Evolutionary conservation across 2,113 vertebrate species (phyloP), one percentile per base, ranked within the genome.

Genomic region (Chloroceryle aenea): DNA sequence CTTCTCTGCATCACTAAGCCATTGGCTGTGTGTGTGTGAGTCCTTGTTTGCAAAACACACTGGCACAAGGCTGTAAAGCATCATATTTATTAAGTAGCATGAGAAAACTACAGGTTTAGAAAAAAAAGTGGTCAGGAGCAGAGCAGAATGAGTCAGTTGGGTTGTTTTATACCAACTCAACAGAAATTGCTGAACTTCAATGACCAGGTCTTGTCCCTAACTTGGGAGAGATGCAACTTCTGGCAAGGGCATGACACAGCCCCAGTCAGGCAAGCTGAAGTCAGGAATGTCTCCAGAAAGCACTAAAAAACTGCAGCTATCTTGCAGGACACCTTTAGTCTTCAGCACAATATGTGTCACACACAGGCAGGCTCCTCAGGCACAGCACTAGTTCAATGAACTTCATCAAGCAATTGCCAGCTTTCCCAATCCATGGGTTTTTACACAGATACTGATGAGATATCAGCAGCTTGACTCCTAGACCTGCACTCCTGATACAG

Each of bases 11-110:
- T 14, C 69, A 11, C 26, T 12, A 34, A 82, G 25, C 29, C 19
- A 17, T 6, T 53, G 63, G 13, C 23, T 10, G 3, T 0, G 0
- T 12, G 20, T 47, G 27, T 14, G 18, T 14, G 48, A 11, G 7
- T 42, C 19, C 25, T 55, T 8, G 0, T 69, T 72, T 83, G 62
- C 27, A 32, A 83, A 42, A 38, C 6, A 7, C 27, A 20, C 52
- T 55, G 40, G 26, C 58, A 76, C 7, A 16, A 23, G 30, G 13
- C 34, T 80, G 34, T 34, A 69, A 61, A 84, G 32, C 7, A 43
- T 15, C 7, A 1, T 17, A 18, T 74, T n/a, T 81, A 81, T 66
- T 66, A 84, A 77, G 73, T 1, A 73, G n/a, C 25, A 48, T 6
- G 6, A 84, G 29, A 79, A 95, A 88, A 83, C 2, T 34, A 47